phyloP scores from a whole-genome alignment of 2,888 invertebrate genomes.

The Calameuta pallipes region DNA sequence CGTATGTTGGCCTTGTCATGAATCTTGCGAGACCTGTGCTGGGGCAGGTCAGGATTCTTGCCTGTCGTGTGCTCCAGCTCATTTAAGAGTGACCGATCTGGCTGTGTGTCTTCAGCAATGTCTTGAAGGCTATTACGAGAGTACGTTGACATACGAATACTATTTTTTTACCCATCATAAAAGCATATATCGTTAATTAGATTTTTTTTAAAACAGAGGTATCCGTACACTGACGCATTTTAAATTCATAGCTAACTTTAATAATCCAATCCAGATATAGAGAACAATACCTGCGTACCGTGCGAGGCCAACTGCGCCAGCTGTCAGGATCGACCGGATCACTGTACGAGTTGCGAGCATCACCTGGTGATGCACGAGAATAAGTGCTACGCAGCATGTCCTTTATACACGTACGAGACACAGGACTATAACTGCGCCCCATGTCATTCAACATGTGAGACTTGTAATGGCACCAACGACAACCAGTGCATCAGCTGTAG shows the following conservation, averaged over 20 bases:
- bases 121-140: slow-evolving; percentile 90
- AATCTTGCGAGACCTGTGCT: slow-evolving; percentile 89
- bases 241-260: background rate
- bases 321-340: slow-evolving; percentile 84
- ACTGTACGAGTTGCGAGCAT: slow-evolving; percentile 89
- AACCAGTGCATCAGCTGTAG: slow-evolving; percentile 86
- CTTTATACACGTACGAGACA: slow-evolving; percentile 83
- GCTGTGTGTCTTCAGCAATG: slow-evolving; percentile 90
- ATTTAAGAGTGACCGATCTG: slow-evolving; percentile 84
- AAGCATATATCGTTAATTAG: background rate
- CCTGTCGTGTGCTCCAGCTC: slow-evolving; percentile 85
- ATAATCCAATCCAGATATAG: slow-evolving; percentile 69
- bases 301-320: slow-evolving; percentile 89
- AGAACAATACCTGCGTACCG: slow-evolving; percentile 82
- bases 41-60: slow-evolving; percentile 90
- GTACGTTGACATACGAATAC: slow-evolving; percentile 65
- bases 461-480: slow-evolving; percentile 82
- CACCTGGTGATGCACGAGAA: slow-evolving; percentile 85
- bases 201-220: too few relatives aligned
- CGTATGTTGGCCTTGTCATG: slow-evolving; percentile 88
- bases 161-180: background rate
- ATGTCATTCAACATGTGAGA: slow-evolving; percentile 84
- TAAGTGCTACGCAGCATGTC: slow-evolving; percentile 87
- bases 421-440: slow-evolving; percentile 86
- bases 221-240: background rate